phyloP scores from a whole-genome alignment of 30 jellyfish, hydroid and myxozoan species.

The Clytia hemisphaerica region DNA sequence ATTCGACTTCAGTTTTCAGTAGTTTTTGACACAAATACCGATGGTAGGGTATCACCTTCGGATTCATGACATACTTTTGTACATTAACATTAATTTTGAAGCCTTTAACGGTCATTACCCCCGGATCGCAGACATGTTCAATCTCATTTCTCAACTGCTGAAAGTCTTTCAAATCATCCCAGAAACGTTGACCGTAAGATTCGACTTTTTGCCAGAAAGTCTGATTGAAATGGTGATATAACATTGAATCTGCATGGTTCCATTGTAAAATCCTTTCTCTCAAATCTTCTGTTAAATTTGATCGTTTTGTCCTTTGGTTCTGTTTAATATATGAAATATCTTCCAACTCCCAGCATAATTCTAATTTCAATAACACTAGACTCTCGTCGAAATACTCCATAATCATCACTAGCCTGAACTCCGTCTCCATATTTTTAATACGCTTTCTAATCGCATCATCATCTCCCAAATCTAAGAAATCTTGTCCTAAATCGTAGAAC shows the following conservation, averaged over 20 bases:
- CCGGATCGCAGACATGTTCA: constrained; percentile 57
- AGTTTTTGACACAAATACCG: constrained; percentile 63
- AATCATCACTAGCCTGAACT: constrained; percentile 74
- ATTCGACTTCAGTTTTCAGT: constrained; percentile 67
- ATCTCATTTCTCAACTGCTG: constrained; percentile 44
- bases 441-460: constrained; percentile 26
- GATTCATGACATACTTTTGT: constrained; percentile 50
- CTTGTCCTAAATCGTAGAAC: constrained; percentile 91
- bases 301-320: constrained; percentile 64
- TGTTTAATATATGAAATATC: constrained; percentile 76
- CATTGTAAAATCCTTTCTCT: constrained; percentile 44
- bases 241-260: constrained; percentile 72
- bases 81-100: constrained; percentile 55
- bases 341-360: constrained; percentile 79
- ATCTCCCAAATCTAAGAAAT: constrained; percentile 64
- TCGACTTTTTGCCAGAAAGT: constrained; percentile 76
- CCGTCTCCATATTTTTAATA: constrained; percentile 46
- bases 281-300: constrained; percentile 15
- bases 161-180: constrained; percentile 78
- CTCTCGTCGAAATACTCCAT: constrained; percentile 92
- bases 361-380: constrained; percentile 70
- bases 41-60: constrained; percentile 66
- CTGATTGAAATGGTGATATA: constrained; percentile 58
- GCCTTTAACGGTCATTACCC: constrained; percentile 59
- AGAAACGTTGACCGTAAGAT: constrained; percentile 50